Evolutionary conservation across 1,140 invertebrate species (phyloP), one percentile per base, ranked within the genome.

Genomic region (Cyclina sinensis): DNA sequence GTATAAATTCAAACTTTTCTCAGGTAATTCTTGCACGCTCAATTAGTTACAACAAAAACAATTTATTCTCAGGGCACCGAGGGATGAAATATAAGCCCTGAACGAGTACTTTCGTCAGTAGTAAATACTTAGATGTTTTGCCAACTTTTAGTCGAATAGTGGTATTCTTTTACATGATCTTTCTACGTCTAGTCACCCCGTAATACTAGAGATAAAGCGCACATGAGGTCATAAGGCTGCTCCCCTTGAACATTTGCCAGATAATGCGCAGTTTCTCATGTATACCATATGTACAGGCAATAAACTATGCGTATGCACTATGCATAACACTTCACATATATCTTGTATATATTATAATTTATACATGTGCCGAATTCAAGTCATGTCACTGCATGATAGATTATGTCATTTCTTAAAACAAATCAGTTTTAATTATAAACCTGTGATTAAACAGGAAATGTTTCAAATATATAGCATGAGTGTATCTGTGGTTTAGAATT

Each of bases 141-240:
- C 57, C 54, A 62, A 65, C 54, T 65, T 62, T 37, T 81, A 62
- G 79, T 24, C 5, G 59, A 2, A 81, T 81, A 81, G 43, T 39
- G 35, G 24, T 12, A 12, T 16, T 39, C 24, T 43, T n/a, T 65
- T 11, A 7, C 24, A 62, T 54, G 35, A n/a, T 39, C 46, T 81
- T 65, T 81, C 27, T 62, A 18, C 79, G 79, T 81, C 79, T 81
- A 81, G 79, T 65, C 79, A 65, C 51, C 79, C 24, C 24, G 48
- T 37, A 37, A 81, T 59, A 9, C 24, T 59, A 81, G 57, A 39
- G 79, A 81, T 81, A 62, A 81, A 62, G 59, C 59, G 43, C 79
- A 65, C 79, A 62, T 12, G 79, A 65, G 79, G 57, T 81, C 79
- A 81, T 39, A 65, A 81, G 51, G 57, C 59, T 62, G n/a, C 24